Evolutionary conservation across 2,888 invertebrate genomes (phyloP).

Genomic region (Ennomos fuscantarius): DNA sequence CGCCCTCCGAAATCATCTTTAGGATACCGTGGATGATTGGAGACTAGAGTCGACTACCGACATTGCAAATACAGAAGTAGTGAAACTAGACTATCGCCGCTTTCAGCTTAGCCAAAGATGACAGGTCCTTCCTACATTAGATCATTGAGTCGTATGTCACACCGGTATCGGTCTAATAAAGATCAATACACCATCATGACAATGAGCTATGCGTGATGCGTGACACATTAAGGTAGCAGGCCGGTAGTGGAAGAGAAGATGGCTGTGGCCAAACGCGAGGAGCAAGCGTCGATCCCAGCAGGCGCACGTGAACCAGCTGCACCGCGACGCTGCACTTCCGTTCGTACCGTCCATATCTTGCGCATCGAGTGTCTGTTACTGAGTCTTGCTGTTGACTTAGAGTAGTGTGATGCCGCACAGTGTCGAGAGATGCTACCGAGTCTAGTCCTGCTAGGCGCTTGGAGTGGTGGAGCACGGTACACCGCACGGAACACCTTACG

Average conservation of each 20-base stretch:
- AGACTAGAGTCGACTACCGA: constrained; percentile 56
- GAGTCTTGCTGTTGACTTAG: constrained; percentile 81
- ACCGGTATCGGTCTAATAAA: constrained; percentile 51
- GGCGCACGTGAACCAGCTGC: constrained; percentile 31
- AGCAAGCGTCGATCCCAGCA: constrained; percentile 45
- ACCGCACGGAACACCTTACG: constrained; percentile 78
- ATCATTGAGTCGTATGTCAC: constrained; percentile 47
- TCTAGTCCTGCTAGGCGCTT: constrained; percentile 76
- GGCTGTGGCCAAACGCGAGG: constrained; percentile 35
- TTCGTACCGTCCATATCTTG: constrained; percentile 77
- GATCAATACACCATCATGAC: constrained; percentile 45
- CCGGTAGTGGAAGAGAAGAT: constrained; percentile 18
- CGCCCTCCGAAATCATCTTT: constrained; percentile 61
- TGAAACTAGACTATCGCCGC: constrained; percentile 71
- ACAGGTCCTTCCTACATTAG: constrained; percentile 47
- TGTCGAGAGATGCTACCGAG: constrained; percentile 68
- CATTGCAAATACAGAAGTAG: constrained; percentile 58
- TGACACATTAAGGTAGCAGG: constrained; percentile 13
- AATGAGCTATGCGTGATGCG: constrained; percentile 7
- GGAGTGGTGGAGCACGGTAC: constrained; percentile 74
- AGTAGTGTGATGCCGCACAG: constrained; percentile 82
- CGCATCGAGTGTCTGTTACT: constrained; percentile 79
- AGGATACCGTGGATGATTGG: constrained; percentile 69
- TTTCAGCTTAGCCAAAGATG: constrained; percentile 69
- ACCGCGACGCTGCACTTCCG: constrained; percentile 54